phyloP scores from a whole-genome alignment of 2,113 vertebrate species.

The Peromyscus californicus region DNA sequence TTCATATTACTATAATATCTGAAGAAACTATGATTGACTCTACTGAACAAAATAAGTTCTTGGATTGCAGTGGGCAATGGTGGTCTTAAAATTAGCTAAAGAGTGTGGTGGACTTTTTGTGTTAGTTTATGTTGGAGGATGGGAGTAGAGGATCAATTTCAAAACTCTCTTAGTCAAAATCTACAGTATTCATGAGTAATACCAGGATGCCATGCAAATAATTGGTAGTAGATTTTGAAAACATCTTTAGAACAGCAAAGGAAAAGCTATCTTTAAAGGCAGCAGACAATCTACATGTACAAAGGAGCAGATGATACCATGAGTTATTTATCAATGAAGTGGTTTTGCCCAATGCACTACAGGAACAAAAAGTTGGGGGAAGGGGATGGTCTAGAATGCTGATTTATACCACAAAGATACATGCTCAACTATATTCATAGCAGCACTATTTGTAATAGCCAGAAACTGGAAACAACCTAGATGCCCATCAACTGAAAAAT shows the following conservation, averaged over 20 bases:
- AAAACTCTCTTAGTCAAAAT: background rate
- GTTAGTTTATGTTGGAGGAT: no score
- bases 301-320: background rate
- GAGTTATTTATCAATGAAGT: background rate
- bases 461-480: no score
- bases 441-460: no score
- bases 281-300: no score
- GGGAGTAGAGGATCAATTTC: background rate
- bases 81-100: conserved; percentile 15
- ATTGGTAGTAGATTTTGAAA: conserved; percentile 5
- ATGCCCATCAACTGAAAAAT: no score
- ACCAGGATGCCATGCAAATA: background rate
- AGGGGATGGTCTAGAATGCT: accelerated
- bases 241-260: background rate
- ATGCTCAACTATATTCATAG: no score
- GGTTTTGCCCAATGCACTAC: background rate
- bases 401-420: no score
- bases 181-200: background rate
- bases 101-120: background rate
- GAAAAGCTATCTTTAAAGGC: background rate
- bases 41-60: background rate
- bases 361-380: background rate
- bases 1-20: conserved; percentile 10
- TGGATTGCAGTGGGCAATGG: background rate
- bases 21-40: background rate